A percentile compares a stretch with the other conserved stretches of the same genome.
phyloP scores from a whole-genome alignment of 2,113 vertebrate species.

The Sphaerodactylus townsendi region DNA sequence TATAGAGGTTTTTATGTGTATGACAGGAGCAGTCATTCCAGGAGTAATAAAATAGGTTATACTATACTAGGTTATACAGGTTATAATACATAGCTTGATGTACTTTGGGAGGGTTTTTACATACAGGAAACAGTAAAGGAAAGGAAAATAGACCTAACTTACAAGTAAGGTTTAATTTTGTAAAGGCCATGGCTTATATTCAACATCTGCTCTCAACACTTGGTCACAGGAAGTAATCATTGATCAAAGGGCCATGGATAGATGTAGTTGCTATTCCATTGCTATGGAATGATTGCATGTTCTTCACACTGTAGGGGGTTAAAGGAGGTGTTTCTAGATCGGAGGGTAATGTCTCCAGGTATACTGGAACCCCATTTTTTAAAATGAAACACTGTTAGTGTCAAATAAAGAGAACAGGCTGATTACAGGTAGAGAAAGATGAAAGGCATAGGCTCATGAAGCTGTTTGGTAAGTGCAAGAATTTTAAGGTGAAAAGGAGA shows the following conservation, averaged over 20 bases:
- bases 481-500: no score
- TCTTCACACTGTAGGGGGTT: neutral
- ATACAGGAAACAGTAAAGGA: neutral
- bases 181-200: no score
- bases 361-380: neutral
- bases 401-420: no score
- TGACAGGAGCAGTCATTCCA: neutral
- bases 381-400: neutral
- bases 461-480: no score
- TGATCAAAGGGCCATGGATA: no score
- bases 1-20: neutral
- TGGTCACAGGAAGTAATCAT: no score
- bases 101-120: neutral
- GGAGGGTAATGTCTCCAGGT: neutral
- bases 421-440: no score
- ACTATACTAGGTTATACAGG: no score
- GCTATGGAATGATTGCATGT: neutral
- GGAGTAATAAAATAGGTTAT: neutral
- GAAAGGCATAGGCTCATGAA: no score
- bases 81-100: neutral
- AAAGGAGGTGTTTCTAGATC: neutral
- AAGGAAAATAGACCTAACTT: neutral
- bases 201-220: neutral
- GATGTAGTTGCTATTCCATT: no score
- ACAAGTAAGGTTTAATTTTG: neutral